phyloP scores from a whole-genome alignment of 2,797 vertebrate species.

The Glyptemys insculpta region DNA sequence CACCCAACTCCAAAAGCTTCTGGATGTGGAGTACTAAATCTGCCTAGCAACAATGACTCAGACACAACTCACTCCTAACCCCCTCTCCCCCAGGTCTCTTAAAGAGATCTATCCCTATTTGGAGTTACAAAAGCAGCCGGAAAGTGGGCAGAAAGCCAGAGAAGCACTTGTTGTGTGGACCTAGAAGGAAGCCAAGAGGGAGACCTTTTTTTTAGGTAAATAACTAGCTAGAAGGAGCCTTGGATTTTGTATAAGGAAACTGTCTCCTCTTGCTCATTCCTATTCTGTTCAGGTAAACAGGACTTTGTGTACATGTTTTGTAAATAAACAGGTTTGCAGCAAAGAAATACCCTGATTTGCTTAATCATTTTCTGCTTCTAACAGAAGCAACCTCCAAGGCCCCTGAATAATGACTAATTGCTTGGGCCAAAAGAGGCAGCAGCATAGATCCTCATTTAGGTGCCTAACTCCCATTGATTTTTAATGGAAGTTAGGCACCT shows the following conservation, averaged over 20 bases:
- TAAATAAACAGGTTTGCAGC: background rate
- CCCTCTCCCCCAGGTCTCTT: too few relatives aligned
- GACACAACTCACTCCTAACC: too few relatives aligned
- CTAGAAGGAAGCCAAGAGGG: background rate
- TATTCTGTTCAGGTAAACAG: background rate
- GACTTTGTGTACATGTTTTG: background rate
- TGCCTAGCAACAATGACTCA: too few relatives aligned
- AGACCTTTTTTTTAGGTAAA: background rate
- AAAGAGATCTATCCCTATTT: too few relatives aligned
- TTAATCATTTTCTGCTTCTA: background rate
- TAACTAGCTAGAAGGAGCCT: background rate
- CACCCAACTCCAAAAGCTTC: too few relatives aligned
- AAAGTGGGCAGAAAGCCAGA: background rate
- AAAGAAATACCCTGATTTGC: background rate
- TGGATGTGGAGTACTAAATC: too few relatives aligned
- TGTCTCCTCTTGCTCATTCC: background rate
- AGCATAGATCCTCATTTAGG: background rate
- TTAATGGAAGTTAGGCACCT: background rate
- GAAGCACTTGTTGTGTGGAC: background rate
- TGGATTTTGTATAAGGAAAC: conserved; percentile 4
- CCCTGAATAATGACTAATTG: background rate
- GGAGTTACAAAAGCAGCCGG: background rate
- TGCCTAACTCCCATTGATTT: background rate
- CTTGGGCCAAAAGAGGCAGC: background rate
- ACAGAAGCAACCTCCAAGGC: background rate